Percentiles rank a stretch among this genome's conserved stretches.
Conservation (phyloP, 2,113 vertebrate species). For the Tor tambroides region DNA sequence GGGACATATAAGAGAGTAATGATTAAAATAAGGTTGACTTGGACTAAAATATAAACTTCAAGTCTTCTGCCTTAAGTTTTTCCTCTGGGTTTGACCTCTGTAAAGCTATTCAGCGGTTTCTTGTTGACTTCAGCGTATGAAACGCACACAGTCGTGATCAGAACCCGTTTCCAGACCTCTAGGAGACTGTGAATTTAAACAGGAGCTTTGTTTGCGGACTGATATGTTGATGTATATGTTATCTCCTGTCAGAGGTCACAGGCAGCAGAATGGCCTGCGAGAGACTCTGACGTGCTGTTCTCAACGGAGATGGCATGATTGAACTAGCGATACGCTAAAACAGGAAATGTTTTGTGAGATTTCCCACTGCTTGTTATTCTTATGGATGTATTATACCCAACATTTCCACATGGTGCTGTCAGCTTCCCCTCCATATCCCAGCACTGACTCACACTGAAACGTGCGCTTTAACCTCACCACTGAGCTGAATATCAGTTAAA, state of each 20-base stretch:
- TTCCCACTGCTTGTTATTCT: slow-evolving; percentile 61
- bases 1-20: no score
- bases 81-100: not conserved
- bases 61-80: not conserved
- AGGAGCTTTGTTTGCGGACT: slow-evolving; percentile 17
- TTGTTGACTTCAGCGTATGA: not conserved
- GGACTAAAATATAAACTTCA: no score
- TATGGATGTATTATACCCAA: slow-evolving; percentile 54
- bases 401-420: slow-evolving; percentile 46
- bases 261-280: not conserved
- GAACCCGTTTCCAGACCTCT: not conserved
- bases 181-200: slow-evolving; percentile 1
- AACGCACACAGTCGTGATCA: not conserved
- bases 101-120: not conserved
- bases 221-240: not conserved
- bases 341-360: slow-evolving; percentile 58
- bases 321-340: slow-evolving; percentile 19
- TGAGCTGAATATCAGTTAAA: not conserved
- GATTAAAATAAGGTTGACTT: no score
- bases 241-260: slow-evolving; percentile 29
- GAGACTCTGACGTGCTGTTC: not conserved
- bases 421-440: slow-evolving; percentile 42
- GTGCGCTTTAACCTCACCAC: not conserved
- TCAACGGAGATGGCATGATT: slow-evolving; percentile 33
- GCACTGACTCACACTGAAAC: not conserved